Evolutionary conservation across 2,113 vertebrate genomes (phyloP).

Genomic region (Nibea coibor): DNA sequence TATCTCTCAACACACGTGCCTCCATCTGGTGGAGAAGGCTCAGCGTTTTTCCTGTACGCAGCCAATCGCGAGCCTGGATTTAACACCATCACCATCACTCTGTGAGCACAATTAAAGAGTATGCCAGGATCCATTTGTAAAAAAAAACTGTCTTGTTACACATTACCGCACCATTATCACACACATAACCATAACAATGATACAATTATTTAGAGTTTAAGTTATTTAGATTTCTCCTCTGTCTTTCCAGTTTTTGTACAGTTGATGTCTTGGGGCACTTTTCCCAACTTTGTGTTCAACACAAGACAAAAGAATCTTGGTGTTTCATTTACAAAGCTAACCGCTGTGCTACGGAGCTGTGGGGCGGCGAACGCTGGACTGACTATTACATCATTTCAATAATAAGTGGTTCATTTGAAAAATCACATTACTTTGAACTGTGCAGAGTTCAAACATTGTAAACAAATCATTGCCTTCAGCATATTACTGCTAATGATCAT

Average conservation of each 20-base stretch:
- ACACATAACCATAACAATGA: no score
- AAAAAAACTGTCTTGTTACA: not conserved
- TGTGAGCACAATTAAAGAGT: not conserved
- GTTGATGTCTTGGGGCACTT: not conserved
- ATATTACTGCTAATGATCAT: slow-evolving; percentile 10
- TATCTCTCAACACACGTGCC: not conserved
- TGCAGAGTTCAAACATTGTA: slow-evolving; percentile 29
- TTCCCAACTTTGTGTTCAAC: not conserved
- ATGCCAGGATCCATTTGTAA: not conserved
- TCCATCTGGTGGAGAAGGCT: not conserved
- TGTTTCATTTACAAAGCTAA: slow-evolving; percentile 2
- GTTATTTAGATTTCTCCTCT: not conserved
- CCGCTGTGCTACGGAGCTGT: not conserved
- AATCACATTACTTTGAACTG: slow-evolving; percentile 38
- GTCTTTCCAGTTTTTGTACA: not conserved
- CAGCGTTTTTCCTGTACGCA: not conserved
- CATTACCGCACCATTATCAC: not conserved
- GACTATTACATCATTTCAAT: slow-evolving; percentile 28
- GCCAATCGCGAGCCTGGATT: not conserved
- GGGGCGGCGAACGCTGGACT: not conserved
- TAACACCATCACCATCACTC: not conserved
- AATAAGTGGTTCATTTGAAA: slow-evolving; percentile 38
- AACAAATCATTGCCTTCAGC: slow-evolving; percentile 42
- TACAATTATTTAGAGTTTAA: no score
- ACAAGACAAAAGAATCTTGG: not conserved